These are phyloP conservation scores for Pangasius mekongensis DNA, from an alignment of 2,797 vertebrate genomes.

Conservation along the genomic window DNA sequence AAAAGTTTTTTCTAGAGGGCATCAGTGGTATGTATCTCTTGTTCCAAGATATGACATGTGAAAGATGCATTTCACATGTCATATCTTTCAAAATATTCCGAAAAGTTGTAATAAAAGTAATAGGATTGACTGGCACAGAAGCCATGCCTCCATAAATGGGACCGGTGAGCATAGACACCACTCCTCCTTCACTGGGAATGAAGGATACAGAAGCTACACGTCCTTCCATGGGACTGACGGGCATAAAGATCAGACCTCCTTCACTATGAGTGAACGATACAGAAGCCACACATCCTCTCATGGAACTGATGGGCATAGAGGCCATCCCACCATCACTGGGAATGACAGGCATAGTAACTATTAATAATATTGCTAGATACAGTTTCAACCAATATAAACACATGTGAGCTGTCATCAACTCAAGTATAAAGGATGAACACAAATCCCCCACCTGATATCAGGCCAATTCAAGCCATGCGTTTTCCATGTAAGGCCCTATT, in stretches of 20 bases:
- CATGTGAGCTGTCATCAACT: not conserved
- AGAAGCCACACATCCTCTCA: not conserved
- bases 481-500: conserved; percentile 13
- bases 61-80: not conserved
- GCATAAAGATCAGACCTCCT: not conserved
- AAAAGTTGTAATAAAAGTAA: not conserved
- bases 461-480: conserved; percentile 24
- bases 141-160: not conserved
- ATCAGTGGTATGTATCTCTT: not conserved
- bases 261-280: not conserved
- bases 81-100: not conserved
- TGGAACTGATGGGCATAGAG: not conserved
- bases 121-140: not conserved
- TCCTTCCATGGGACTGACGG: not conserved
- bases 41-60: not conserved
- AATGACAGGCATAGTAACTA: not conserved
- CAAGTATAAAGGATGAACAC: not conserved
- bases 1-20: not conserved
- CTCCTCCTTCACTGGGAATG: not conserved
- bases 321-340: not conserved
- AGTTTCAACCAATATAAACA: not conserved
- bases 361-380: not conserved
- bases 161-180: not conserved
- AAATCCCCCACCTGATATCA: conserved; percentile 27
- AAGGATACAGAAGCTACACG: not conserved